phyloP scores from a whole-genome alignment of 2,113 vertebrate genomes.

The Lamprotornis superbus region DNA sequence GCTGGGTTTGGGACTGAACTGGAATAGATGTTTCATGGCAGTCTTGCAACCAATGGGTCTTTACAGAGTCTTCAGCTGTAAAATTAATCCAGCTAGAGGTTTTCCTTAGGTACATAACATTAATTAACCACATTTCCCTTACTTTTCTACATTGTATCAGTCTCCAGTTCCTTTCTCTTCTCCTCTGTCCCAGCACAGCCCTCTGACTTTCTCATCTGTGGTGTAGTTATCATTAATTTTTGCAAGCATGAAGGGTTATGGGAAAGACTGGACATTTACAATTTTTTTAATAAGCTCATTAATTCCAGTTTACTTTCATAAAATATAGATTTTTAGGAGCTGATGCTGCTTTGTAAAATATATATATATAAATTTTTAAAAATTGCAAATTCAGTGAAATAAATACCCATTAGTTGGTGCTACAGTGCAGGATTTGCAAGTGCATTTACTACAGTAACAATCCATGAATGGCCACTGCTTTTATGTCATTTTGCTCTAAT shows the following conservation, averaged over 20 bases:
- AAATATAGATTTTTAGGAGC: neutral
- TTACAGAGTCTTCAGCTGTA: neutral
- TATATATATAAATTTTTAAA: rapidly evolving
- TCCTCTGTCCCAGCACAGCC: neutral
- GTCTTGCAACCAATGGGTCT: neutral
- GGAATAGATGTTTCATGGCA: neutral
- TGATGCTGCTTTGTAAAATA: neutral
- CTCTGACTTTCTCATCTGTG: neutral
- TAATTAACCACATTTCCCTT: neutral
- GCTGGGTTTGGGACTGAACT: neutral
- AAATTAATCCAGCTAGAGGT: neutral
- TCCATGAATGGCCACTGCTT: neutral
- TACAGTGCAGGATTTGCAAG: neutral
- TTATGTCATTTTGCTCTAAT: neutral
- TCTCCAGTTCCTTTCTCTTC: neutral
- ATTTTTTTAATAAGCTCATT: neutral
- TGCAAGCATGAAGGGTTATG: neutral
- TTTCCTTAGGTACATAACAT: neutral
- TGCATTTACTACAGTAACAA: neutral
- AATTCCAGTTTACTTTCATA: neutral
- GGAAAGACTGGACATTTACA: neutral
- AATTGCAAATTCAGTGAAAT: neutral
- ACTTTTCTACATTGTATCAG: neutral
- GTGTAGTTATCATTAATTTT: neutral
- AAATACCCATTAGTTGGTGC: neutral